Conservation (phyloP, 1,140 invertebrate genomes). For the Musca vetustissima region DNA sequence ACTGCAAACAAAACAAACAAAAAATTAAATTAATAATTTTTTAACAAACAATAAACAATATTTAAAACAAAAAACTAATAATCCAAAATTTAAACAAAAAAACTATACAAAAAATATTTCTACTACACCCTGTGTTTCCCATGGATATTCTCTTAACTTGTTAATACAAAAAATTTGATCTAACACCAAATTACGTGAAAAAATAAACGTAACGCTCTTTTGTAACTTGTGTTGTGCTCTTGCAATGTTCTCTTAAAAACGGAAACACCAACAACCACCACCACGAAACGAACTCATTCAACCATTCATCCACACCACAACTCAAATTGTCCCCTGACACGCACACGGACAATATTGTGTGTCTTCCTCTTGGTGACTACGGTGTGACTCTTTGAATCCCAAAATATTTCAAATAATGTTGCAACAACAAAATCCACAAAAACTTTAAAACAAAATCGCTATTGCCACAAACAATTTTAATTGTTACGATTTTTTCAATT, state of each 20-base stretch:
- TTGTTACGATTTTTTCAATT: background rate
- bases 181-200: background rate
- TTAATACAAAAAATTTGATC: constrained; percentile 5
- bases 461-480: background rate
- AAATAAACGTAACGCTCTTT: constrained; percentile 1
- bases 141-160: background rate
- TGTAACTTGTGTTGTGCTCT: background rate
- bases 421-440: background rate
- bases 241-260: constrained; percentile 9
- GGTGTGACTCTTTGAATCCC: background rate
- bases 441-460: constrained; percentile 7
- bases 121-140: constrained; percentile 5
- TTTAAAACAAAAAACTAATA: background rate
- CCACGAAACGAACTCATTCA: no score
- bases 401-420: constrained; percentile 21
- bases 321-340: no score
- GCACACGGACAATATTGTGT: background rate
- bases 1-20: background rate
- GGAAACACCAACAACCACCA: constrained; percentile 7
- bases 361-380: no score
- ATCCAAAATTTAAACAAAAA: background rate
- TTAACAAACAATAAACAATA: background rate
- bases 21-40: no score
- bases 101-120: background rate
- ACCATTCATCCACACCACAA: no score